Evolutionary conservation across 1,140 invertebrate genomes (phyloP).

Genomic region (Bombus sylvicola): DNA sequence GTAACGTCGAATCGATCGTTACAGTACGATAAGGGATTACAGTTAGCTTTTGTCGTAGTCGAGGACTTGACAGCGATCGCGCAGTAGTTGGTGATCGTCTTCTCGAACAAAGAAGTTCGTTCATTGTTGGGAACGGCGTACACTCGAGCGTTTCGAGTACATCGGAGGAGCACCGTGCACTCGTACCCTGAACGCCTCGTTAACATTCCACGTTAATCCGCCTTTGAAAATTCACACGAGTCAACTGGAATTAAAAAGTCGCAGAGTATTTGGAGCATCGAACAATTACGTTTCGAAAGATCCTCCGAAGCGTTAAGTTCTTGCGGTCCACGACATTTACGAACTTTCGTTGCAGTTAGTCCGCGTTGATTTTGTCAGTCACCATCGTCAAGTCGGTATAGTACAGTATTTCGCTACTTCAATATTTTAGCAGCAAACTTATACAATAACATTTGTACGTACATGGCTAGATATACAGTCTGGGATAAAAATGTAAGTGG

Average conservation of each 20-base stretch:
- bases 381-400: no score
- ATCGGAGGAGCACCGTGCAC: background rate
- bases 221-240: slow-evolving; percentile 15
- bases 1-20: slow-evolving; percentile 38
- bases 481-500: no score
- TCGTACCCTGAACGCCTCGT: slow-evolving; percentile 7
- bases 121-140: slow-evolving; percentile 20
- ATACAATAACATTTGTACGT: no score
- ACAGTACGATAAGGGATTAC: slow-evolving; percentile 44
- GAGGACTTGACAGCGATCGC: background rate
- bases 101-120: slow-evolving; percentile 38
- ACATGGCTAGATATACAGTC: no score
- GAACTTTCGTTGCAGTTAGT: no score
- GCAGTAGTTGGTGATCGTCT: slow-evolving; percentile 1
- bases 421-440: no score
- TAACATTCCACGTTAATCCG: slow-evolving; percentile 24
- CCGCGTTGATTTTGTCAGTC: no score
- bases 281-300: background rate
- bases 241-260: background rate
- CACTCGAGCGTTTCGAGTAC: background rate
- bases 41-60: slow-evolving; percentile 34
- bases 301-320: no score
- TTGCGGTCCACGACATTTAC: no score
- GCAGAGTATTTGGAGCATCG: background rate
- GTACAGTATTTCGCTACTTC: no score